A percentile compares a stretch with the other conserved stretches of the same genome.
These are phyloP conservation scores for Mus pahari DNA, from an alignment of 2,113 vertebrate genomes.

Conservation along the genomic window DNA sequence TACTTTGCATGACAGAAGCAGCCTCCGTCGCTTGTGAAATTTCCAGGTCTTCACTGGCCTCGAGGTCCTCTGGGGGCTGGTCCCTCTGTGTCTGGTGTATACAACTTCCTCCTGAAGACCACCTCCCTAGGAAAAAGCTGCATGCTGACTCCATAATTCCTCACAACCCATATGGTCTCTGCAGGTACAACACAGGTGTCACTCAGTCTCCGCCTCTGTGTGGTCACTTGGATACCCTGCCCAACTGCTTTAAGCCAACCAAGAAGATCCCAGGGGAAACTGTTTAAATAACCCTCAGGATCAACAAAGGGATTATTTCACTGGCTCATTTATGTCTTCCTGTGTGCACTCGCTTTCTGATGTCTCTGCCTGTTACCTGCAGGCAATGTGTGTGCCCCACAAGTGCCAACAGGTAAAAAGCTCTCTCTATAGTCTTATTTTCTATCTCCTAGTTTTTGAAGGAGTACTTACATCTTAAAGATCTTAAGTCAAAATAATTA, in stretches of 20 bases:
- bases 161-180: not conserved
- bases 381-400: not conserved
- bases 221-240: not conserved
- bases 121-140: not conserved
- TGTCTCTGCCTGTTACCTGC: not conserved
- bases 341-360: not conserved
- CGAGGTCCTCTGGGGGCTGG: accelerated
- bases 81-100: not conserved
- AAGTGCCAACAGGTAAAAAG: not conserved
- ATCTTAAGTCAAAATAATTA: not conserved
- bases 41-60: not conserved
- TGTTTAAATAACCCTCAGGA: too few relatives aligned
- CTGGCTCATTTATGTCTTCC: not conserved
- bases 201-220: not conserved
- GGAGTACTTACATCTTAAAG: not conserved
- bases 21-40: not conserved
- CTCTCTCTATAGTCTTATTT: not conserved
- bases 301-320: not conserved
- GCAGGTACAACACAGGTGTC: not conserved
- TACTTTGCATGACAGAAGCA: not conserved
- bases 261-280: not conserved
- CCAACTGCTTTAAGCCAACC: not conserved
- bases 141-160: not conserved
- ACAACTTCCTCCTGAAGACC: not conserved
- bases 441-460: not conserved